Conservation (phyloP, 2,888 invertebrate genomes). For the Mythimna albipuncta region DNA sequence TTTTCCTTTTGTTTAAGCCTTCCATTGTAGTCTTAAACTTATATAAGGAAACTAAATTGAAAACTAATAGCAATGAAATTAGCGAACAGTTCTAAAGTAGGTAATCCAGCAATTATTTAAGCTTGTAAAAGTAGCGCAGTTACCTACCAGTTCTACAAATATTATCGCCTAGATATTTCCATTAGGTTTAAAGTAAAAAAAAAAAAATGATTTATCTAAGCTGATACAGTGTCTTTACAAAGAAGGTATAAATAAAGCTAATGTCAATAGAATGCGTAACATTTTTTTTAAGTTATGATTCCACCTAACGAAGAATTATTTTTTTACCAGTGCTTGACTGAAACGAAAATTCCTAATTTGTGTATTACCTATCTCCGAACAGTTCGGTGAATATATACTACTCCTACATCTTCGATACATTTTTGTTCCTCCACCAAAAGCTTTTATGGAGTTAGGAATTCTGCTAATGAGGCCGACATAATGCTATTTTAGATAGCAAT, state of each 20-base stretch:
- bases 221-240: not conserved
- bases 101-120: not conserved
- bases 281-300: too few relatives aligned
- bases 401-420: too few relatives aligned
- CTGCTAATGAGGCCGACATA: too few relatives aligned
- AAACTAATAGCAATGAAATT: slow-evolving; percentile 1
- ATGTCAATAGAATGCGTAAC: too few relatives aligned
- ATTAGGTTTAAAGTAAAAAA: not conserved
- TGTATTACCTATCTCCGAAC: too few relatives aligned
- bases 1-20: slow-evolving; percentile 6
- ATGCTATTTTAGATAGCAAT: not conserved
- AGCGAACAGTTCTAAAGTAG: not conserved
- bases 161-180: not conserved
- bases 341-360: too few relatives aligned
- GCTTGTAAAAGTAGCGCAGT: not conserved
- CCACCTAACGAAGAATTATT: too few relatives aligned
- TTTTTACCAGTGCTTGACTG: too few relatives aligned
- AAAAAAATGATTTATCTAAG: not conserved
- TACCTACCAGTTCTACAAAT: not conserved
- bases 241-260: too few relatives aligned
- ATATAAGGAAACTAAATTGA: not conserved
- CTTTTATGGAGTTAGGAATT: too few relatives aligned
- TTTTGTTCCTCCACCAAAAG: too few relatives aligned
- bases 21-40: slow-evolving; percentile 1
- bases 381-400: too few relatives aligned